Percentiles rank a stretch among this genome's conserved stretches.
Evolutionary conservation across 2,888 invertebrate species (phyloP).

Genomic region (Dasysyrphus albostriatus): DNA sequence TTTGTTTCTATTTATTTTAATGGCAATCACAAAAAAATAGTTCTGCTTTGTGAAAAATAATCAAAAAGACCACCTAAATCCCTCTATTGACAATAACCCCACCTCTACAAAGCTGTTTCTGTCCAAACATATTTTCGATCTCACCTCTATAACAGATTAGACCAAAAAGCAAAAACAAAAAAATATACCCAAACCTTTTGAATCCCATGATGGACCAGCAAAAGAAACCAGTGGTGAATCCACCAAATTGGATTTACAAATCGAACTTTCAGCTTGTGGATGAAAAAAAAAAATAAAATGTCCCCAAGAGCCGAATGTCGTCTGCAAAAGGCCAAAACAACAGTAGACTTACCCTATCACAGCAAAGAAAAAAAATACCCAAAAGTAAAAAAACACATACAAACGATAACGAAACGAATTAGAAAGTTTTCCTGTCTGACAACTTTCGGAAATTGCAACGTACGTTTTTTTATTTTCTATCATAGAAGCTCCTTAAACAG

Average conservation of each 20-base stretch:
- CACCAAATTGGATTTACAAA: slow-evolving; percentile 66
- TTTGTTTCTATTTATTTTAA: background rate
- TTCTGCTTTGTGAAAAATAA: background rate
- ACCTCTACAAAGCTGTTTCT: background rate
- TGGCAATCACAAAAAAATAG: background rate
- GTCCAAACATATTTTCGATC: background rate
- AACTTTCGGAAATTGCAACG: slow-evolving; percentile 72
- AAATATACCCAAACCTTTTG: background rate
- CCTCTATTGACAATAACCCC: background rate
- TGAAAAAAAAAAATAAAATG: slow-evolving; percentile 34
- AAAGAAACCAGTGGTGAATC: background rate
- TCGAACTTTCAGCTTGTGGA: slow-evolving; percentile 38
- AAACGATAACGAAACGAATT: slow-evolving; percentile 67
- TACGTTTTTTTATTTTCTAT: slow-evolving; percentile 21
- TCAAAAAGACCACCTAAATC: background rate
- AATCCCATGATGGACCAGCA: background rate
- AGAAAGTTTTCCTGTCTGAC: slow-evolving; percentile 75
- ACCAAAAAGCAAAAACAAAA: background rate
- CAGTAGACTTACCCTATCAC: slow-evolving; percentile 10
- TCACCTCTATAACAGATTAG: background rate
- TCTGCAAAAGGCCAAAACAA: slow-evolving; percentile 30
- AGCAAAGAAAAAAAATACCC: slow-evolving; percentile 5
- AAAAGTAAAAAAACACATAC: slow-evolving; percentile 21
- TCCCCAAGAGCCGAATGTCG: slow-evolving; percentile 36
- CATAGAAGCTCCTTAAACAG: background rate